Evolutionary conservation across 2,888 invertebrate genomes (phyloP).

Genomic region (Yponomeuta plumbellus): DNA sequence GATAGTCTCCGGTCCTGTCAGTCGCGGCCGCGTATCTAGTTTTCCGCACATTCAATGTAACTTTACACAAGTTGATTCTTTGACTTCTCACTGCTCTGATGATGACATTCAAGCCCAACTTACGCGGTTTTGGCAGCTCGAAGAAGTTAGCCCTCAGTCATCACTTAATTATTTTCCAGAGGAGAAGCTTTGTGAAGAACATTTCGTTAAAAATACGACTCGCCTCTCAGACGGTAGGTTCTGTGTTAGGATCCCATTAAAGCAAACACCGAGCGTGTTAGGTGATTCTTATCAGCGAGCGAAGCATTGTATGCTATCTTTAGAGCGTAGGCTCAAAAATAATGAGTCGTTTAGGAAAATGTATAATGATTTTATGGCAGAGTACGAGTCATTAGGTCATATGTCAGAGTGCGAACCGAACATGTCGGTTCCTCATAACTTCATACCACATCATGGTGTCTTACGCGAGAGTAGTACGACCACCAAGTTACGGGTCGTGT

Average conservation of each 20-base stretch:
- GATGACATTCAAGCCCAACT: conserved; percentile 15
- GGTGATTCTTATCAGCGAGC: conserved; percentile 28
- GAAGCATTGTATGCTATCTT: conserved; percentile 23
- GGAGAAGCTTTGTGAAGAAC: conserved; percentile 28
- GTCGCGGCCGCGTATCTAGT: conserved; percentile 15
- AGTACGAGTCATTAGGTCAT: conserved; percentile 27
- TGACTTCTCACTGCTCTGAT: background rate
- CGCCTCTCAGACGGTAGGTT: conserved; percentile 29
- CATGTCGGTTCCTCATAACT: conserved; percentile 11
- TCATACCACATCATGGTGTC: conserved; percentile 27
- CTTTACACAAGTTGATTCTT: conserved; percentile 2
- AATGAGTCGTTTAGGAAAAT: conserved; percentile 18
- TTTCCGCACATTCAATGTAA: conserved; percentile 14
- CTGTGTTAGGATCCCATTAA: conserved; percentile 27
- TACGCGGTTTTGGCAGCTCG: conserved; percentile 24
- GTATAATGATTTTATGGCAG: conserved; percentile 27
- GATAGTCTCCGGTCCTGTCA: conserved; percentile 26
- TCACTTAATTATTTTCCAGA: conserved; percentile 21
- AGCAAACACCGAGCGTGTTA: conserved; percentile 22
- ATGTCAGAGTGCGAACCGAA: conserved; percentile 22
- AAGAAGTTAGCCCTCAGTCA: conserved; percentile 21
- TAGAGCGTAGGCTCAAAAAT: conserved; percentile 23
- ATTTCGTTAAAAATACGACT: conserved; percentile 28
- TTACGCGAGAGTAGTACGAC: conserved; percentile 19
- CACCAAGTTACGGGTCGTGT: conserved; percentile 24